Conservation (phyloP, 2,113 vertebrate genomes). For the Canis aureus region DNA sequence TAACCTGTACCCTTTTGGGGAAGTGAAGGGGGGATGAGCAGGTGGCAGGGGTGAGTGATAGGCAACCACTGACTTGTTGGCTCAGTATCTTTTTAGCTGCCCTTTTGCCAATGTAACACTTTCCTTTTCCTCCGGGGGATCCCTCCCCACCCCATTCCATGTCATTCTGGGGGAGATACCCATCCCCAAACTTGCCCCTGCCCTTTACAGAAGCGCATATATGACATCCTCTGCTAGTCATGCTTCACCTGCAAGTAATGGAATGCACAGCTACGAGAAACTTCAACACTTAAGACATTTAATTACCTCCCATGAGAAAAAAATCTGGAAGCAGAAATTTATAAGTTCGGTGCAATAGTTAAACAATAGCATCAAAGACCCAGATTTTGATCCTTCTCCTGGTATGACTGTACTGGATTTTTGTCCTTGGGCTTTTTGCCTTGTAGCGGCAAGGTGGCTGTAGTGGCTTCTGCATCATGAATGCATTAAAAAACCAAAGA, state of each 20-base stretch:
- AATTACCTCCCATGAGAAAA: background rate
- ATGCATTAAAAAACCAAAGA: background rate
- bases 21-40: too few relatives aligned
- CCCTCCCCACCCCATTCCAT: background rate
- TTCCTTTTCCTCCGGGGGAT: background rate
- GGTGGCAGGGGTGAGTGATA: background rate
- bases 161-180: background rate
- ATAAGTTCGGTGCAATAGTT: background rate
- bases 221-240: background rate
- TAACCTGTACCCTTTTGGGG: background rate
- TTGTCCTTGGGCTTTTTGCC: background rate
- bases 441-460: background rate
- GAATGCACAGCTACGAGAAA: background rate
- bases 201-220: background rate
- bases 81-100: background rate
- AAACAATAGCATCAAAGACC: background rate
- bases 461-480: background rate
- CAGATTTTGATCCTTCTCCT: background rate
- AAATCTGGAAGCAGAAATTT: background rate
- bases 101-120: background rate
- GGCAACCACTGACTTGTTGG: too few relatives aligned
- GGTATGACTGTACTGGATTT: background rate
- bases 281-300: background rate
- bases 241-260: background rate
- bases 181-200: background rate